Evolutionary conservation across 2,113 vertebrate species (phyloP).

Genomic region (Leptodactylus fuscus): DNA sequence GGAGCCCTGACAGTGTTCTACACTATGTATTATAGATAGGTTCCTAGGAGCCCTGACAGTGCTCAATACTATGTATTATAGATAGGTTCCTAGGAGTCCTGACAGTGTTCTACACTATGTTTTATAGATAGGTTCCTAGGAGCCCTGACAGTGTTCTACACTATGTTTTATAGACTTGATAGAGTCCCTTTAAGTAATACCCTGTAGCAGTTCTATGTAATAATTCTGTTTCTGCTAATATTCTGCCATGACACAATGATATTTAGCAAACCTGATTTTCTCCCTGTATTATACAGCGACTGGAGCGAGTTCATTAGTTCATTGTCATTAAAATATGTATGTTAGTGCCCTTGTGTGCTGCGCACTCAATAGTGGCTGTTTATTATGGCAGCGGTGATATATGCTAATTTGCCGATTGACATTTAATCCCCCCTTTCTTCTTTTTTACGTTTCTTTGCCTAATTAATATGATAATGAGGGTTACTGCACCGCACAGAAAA

Average conservation of each 20-base stretch:
- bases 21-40: too few species aligned
- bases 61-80: too few species aligned
- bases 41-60: too few species aligned
- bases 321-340: constrained; percentile 56
- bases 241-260: not conserved
- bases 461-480: constrained; percentile 54
- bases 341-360: constrained; percentile 24
- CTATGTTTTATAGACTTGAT: too few species aligned
- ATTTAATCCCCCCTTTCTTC: constrained; percentile 29
- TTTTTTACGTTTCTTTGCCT: constrained; percentile 29
- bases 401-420: constrained; percentile 53
- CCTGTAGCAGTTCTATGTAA: too few species aligned
- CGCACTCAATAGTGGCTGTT: constrained; percentile 10
- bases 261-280: not conserved
- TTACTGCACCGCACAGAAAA: constrained; percentile 15
- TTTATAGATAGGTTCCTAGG: too few species aligned
- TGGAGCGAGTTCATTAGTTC: constrained; percentile 35
- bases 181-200: too few species aligned
- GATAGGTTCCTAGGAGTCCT: too few species aligned
- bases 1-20: too few species aligned
- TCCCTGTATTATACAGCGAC: not conserved
- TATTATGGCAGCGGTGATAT: constrained; percentile 31
- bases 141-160: too few species aligned
- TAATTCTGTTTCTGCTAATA: too few species aligned
- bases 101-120: too few species aligned